Evolutionary conservation across 2,797 vertebrate genomes (phyloP), one percentile per base, ranked within the genome.

Genomic region (Hybognathus amarus): DNA sequence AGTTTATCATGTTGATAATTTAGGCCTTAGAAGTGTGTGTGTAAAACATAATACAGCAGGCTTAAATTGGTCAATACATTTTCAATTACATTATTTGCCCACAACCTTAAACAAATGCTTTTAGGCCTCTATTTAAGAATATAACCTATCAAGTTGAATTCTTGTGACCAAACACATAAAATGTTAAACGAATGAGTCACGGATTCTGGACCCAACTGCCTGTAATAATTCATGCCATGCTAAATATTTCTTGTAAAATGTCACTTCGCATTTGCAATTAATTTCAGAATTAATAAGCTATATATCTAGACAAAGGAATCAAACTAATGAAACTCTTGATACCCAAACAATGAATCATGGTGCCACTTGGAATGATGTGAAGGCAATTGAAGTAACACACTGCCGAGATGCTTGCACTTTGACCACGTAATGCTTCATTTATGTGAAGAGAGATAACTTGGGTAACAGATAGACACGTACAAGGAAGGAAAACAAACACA

Each of bases 231-330:
- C 93, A 94, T 93, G 92, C 93, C 93, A 94, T 95, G 94, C 93
- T 96, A 96, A 96, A 95, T 94, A 96, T 95, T 95, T 94, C 95
- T 94, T 96, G 95, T 96, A 96, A 97, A 96, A 96, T 96, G 95
- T 96, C 96, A 96, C 93, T 94, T 94, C 89, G 91, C 93, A 90
- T 95, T 96, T 95, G 93, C 92, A 95, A 96, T 96, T 96, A 96
- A 95, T 96, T 94, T 95, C 91, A 93, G 94, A 95, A 96, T 96
- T 95, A 96, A 96, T 96, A 95, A 93, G 90, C 91, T 91, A 92
- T 92, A 94, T 94, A 91, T 93, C 89, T 90, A 94, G 93, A 93
- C 94, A 94, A 83, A 75, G 42, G 92, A 93, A 85, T 93, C 92
- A 93, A 92, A 93, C 82, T 90, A 91, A 54, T 91, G 89, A 87